These are phyloP conservation scores for Catharus ustulatus DNA, from an alignment of 2,797 vertebrate genomes.

Conservation along the genomic window DNA sequence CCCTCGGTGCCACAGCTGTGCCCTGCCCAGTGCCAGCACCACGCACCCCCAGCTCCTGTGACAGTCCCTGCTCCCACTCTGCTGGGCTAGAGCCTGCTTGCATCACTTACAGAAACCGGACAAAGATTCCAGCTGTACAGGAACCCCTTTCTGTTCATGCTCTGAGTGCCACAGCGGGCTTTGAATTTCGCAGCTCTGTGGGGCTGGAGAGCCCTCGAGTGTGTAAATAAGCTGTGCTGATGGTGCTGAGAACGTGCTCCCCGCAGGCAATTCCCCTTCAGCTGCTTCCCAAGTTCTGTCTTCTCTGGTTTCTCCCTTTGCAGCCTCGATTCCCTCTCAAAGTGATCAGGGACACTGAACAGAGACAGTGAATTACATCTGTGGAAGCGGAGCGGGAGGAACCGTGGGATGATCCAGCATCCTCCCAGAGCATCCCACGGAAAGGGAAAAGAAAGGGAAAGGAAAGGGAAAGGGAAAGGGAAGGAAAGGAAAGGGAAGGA, in stretches of 20 bases:
- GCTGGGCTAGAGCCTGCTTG: neutral
- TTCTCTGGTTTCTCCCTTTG: neutral
- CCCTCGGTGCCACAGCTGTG: neutral
- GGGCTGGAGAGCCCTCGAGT: conserved; percentile 34
- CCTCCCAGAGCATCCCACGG: neutral
- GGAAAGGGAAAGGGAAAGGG: too few relatives aligned
- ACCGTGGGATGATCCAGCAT: fast-evolving
- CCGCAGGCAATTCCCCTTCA: neutral
- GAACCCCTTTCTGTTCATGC: neutral
- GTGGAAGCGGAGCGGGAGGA: neutral
- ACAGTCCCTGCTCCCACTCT: neutral
- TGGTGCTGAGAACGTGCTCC: neutral
- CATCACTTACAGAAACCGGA: neutral
- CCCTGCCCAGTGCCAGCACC: neutral
- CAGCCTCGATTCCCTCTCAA: neutral
- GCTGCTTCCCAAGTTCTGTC: neutral
- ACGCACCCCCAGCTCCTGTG: neutral
- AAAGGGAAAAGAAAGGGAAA: too few relatives aligned
- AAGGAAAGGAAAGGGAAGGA: too few relatives aligned
- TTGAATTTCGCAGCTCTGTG: conserved; percentile 1
- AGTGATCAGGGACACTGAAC: neutral
- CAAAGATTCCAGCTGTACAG: neutral
- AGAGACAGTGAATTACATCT: neutral
- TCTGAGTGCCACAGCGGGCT: neutral
- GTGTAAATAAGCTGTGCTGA: neutral